Base-by-base conservation (phyloP, 2,797 vertebrate genomes). In the Octomys mimax region DNA sequence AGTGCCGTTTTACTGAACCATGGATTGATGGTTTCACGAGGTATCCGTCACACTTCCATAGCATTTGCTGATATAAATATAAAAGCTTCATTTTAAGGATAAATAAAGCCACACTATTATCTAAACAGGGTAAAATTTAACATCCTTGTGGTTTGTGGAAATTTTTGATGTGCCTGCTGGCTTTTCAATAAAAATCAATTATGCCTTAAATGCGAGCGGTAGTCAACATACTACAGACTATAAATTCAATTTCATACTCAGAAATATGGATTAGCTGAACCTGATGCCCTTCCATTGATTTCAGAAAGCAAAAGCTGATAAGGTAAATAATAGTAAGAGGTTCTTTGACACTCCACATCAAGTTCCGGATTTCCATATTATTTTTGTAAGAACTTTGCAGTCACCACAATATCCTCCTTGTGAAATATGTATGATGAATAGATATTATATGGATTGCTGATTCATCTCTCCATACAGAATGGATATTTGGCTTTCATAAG, bases 161-260 rank as follows among this genome's bases (percentile, higher is more conserved):
- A 99, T 99, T 99, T 99, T 99, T 99, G 99, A 99, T 99, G 99
- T 99, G 98, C 98, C 99, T 99, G 99, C 98, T 99, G 98, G 99
- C 99, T 99, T 99, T 99, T 99, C 99, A 99, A 99, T 99, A 99
- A 99, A 99, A 99, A 99, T 99, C 99, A 99, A 99, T 99, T 99
- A 99, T 98, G 98, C 98, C 98, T 99, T 99, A 99, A 99, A 99
- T 99, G 99, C 96, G 90, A 99, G 98, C 97, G 90, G 98, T 99
- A 99, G 99, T 99, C 99, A 99, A 98, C 98, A 99, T 99, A 98
- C 98, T 99, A 99, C 98, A 99, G 98, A 98, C 98, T 98, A 99
- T 99, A 98, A 98, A 99, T 99, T 98, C 99, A 99, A 98, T 98
- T 99, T 99, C 98, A 99, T 99, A 99, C 99, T 99, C 98, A 99